Evolutionary conservation across 2,797 vertebrate genomes (phyloP), one percentile per base, ranked within the genome.

Genomic region (Coreius guichenoti): DNA sequence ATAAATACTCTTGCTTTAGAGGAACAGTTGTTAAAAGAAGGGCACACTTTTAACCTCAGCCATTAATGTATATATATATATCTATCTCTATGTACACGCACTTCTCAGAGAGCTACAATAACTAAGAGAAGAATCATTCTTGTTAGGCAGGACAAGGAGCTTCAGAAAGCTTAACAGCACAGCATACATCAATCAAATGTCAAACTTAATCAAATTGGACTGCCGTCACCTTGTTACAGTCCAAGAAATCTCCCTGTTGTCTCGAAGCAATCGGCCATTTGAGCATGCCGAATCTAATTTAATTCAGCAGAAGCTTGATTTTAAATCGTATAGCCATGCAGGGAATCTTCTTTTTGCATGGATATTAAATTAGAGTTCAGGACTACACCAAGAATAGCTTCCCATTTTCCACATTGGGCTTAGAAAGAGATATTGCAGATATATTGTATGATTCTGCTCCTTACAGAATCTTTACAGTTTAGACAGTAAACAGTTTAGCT

Each of bases 121-220:
- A 79, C 47, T 67, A 81, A 84, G 47, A 61, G 65, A 39, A 82
- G 49, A 58, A 73, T 47, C 61, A 33, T 58, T 56, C 56, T 85
- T 77, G 86, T 87, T 89, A 83, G 74, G 7, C 61, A 76, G 81
- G 83, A 83, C 73, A 85, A 81, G 82, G 21, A 29, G 81, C 76
- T 74, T 77, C 79, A 72, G 73, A 69, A 81, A 85, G 80, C 73
- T 43, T 83, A 87, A 81, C n/a, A 47, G 68, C 31, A 80, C 65
- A 79, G 68, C 65, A 85, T 72, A 77, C 87, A 87, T 90, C 89
- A 89, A 90, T 90, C 89, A 89, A 81, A 90, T 70, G 80, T 88
- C 88, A 90, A 49, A 49, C 36, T 74, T 87, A 89, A 88, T 88
- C 81, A 82, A 90, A 87, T 90, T 86, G 73, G 43, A 76, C 77